Base-by-base conservation (phyloP, 2,113 vertebrate genomes). In the Lethenteron camtschaticum region DNA sequence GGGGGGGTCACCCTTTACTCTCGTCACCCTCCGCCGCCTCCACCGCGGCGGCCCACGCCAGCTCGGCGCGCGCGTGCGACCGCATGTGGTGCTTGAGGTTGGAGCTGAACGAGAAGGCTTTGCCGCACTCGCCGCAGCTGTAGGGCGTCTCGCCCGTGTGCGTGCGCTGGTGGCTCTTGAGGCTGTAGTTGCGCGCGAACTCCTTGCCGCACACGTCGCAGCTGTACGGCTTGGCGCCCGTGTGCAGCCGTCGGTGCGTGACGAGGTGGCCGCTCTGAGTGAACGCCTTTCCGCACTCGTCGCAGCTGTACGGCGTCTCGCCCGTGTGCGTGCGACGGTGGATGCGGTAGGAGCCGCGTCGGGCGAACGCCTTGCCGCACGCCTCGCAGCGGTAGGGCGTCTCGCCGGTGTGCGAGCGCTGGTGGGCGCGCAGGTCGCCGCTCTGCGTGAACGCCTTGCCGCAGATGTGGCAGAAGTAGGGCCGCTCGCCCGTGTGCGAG, bases 371-470 rank as follows among this genome's bases (percentile, higher is more conserved):
- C 68, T 78, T 79, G 1, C 77, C 78, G 71, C 77, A 78, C 56
- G 76, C 75, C n/a, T 73, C 72, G 56, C 77, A 79, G n/a, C 73
- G 72, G 57, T 77, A 78, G 66, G 74, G 74, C 55, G 77, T 79
- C 70, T 78, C 78, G 55, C 76, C 75, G 0, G 73, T 77, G 56
- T 79, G 78, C 71, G 77, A 79, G 41, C 78, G 78, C 69, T 77
- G 69, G n/a, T 85, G 83, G 57, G 77, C 76, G 1, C 76, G 59
- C 0, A 84, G 78, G 0, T 79, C 79, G 69, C 78, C 78, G 70
- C 83, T 78, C 71, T 76, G 57, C 75, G 77, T 80, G 70, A 85
- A 84, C 0, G 18, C 58, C 72, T 81, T 81, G 7, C 81, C 80
- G 8, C 82, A 84, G 1, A 82, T 70, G 0, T 74, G 20, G 3